Conservation (phyloP, 1,140 invertebrate genomes). For the Neocloeon triangulifer region DNA sequence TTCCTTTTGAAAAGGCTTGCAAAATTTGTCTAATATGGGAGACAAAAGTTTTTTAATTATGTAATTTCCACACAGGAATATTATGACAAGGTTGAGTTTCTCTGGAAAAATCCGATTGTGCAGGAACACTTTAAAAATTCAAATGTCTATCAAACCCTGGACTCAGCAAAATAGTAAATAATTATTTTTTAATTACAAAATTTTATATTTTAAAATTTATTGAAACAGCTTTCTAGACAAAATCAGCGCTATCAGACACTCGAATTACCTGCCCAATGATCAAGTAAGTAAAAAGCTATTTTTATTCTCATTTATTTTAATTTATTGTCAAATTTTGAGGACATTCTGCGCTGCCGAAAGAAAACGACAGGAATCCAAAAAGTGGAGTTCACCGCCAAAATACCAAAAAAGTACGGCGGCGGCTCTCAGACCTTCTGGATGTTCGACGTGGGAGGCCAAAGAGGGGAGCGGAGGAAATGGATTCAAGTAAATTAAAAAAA, state of each 20-base stretch:
- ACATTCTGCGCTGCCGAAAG: slow-evolving; percentile 43
- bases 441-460: slow-evolving; percentile 61
- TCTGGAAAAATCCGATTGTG: slow-evolving; percentile 42
- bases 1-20: neutral
- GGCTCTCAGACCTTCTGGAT: slow-evolving; percentile 44
- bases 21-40: neutral
- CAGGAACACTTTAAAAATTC: slow-evolving; percentile 42
- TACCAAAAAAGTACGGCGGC: slow-evolving; percentile 38
- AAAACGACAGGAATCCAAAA: slow-evolving; percentile 46
- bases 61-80: no score
- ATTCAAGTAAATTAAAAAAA: slow-evolving; percentile 29
- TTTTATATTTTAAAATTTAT: no score
- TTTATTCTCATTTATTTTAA: slow-evolving; percentile 1
- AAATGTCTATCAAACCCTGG: slow-evolving; percentile 57
- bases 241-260: slow-evolving; percentile 28
- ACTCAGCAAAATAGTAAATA: slow-evolving; percentile 58
- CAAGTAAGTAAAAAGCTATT: slow-evolving; percentile 14
- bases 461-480: slow-evolving; percentile 64
- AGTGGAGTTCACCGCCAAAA: slow-evolving; percentile 43
- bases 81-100: slow-evolving; percentile 30
- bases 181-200: no score
- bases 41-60: slow-evolving; percentile 3
- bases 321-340: slow-evolving; percentile 13
- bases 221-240: slow-evolving; percentile 37
- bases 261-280: slow-evolving; percentile 36